Conservation (phyloP, 2,888 invertebrate species). For the Eurytoma californica region DNA sequence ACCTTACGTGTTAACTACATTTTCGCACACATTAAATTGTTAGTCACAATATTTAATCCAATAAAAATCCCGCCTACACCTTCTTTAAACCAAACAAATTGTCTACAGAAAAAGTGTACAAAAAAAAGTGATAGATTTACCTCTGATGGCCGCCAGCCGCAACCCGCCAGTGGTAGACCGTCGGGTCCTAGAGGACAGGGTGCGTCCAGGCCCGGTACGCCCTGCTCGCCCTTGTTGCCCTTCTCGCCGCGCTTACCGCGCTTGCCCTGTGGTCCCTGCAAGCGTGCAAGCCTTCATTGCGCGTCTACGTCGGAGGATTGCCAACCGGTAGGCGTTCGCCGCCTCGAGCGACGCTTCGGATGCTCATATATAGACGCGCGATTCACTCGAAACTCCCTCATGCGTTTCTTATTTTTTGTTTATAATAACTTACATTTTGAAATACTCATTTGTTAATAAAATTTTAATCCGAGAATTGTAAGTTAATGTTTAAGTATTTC, state of each 20-base stretch:
- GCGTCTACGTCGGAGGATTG: slow-evolving; percentile 33
- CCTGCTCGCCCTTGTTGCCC: slow-evolving; percentile 96
- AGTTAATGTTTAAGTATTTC: too few relatives aligned
- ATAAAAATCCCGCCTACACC: not conserved
- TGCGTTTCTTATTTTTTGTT: not conserved
- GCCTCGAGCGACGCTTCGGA: not conserved
- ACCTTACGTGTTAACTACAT: not conserved
- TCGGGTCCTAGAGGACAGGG: slow-evolving; percentile 98
- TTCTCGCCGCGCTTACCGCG: slow-evolving; percentile 94
- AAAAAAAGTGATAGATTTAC: slow-evolving; percentile 75
- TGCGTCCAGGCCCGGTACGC: slow-evolving; percentile 97
- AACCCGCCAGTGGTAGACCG: slow-evolving; percentile 96
- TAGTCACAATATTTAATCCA: not conserved
- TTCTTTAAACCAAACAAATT: too few relatives aligned
- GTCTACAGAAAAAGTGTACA: not conserved
- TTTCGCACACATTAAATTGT: not conserved
- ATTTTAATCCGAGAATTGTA: too few relatives aligned
- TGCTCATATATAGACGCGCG: not conserved
- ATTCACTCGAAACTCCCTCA: not conserved
- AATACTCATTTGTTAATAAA: too few relatives aligned
- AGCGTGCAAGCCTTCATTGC: slow-evolving; percentile 55
- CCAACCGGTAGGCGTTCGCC: slow-evolving; percentile 29
- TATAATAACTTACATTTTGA: too few relatives aligned
- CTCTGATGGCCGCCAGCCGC: slow-evolving; percentile 94
- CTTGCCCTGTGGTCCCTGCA: slow-evolving; percentile 90